A percentile compares a stretch with the other conserved stretches of the same genome.
phyloP scores from a whole-genome alignment of 2,797 vertebrate species.

The Gallinago stenura region DNA sequence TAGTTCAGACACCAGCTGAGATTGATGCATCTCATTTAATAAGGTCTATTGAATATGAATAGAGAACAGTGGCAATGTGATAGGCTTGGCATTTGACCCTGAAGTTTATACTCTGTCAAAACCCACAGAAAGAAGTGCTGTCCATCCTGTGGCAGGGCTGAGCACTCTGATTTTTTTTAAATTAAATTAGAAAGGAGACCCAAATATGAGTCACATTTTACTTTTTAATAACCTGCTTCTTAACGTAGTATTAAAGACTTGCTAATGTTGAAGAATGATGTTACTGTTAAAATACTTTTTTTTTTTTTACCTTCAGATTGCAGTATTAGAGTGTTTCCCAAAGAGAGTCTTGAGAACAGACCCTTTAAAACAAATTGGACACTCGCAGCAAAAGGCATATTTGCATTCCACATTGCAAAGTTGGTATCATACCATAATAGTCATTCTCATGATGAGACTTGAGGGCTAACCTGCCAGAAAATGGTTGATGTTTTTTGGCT shows the following conservation, averaged over 20 bases:
- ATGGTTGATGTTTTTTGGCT: constrained; percentile 45
- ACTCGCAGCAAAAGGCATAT: neutral
- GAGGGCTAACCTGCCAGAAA: constrained; percentile 48
- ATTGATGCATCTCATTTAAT: neutral
- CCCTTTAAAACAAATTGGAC: neutral
- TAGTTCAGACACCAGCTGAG: neutral
- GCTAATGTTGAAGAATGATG: neutral
- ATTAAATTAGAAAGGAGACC: neutral
- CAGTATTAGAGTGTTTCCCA: neutral
- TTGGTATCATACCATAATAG: neutral
- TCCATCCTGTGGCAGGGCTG: neutral
- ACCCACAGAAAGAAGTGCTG: neutral
- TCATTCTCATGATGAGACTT: neutral
- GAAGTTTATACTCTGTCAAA: neutral
- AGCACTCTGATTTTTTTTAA: neutral
- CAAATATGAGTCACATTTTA: neutral
- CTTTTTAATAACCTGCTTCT: neutral
- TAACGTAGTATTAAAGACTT: neutral
- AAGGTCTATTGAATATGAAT: neutral
- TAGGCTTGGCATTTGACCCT: neutral
- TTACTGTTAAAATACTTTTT: neutral
- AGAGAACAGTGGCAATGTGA: neutral
- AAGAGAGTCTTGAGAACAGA: neutral
- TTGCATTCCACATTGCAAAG: neutral
- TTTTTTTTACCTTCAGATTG: neutral